Conservation (phyloP, 2,888 invertebrate genomes). For the Cyclophora albipunctata region DNA sequence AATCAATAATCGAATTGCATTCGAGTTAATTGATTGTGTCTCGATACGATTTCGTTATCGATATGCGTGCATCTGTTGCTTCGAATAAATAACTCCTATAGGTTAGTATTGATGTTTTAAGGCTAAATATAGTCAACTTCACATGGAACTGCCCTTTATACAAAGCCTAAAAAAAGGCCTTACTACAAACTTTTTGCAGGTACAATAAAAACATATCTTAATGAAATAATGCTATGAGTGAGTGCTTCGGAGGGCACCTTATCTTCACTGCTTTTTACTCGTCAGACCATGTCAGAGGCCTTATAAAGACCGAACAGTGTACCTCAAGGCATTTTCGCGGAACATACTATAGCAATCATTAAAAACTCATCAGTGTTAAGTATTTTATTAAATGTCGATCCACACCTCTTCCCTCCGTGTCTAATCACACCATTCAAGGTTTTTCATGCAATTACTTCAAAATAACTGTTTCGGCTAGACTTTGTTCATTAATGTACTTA, state of each 20-base stretch:
- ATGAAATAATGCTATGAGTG: no score
- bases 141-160: neutral
- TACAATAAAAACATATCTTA: no score
- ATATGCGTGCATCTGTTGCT: constrained; percentile 45
- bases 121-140: neutral
- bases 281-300: no score
- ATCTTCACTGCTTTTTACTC: no score
- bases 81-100: constrained; percentile 16
- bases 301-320: no score
- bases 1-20: constrained; percentile 70
- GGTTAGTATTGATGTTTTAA: neutral
- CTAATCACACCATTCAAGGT: constrained; percentile 33
- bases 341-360: constrained; percentile 31
- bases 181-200: no score
- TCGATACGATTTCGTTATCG: constrained; percentile 51
- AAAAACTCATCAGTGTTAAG: constrained; percentile 67
- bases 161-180: no score
- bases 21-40: constrained; percentile 60
- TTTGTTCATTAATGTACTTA: no score
- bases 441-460: neutral
- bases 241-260: no score
- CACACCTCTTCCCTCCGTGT: constrained; percentile 59
- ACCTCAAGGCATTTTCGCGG: no score
- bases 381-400: constrained; percentile 70
- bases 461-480: neutral